Base-by-base conservation (phyloP, 2,888 invertebrate genomes). In the Sarcophaga rosellei region DNA sequence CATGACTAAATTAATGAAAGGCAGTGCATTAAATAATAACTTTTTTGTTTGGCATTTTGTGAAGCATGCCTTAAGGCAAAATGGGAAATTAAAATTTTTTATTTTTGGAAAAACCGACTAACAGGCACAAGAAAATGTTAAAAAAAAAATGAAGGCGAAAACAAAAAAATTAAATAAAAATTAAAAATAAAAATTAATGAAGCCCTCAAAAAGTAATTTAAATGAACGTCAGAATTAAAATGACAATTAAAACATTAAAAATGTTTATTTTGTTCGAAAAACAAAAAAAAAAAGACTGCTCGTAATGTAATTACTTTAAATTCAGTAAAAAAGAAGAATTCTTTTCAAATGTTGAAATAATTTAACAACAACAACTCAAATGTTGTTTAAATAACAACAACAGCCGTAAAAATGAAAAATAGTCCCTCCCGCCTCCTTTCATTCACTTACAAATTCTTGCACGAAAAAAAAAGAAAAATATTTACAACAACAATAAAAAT, bases 61-160 rank as follows among this genome's bases (percentile, higher is more conserved):
- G 21, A 57, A 57, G 73, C 69, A 84, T 75, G 75, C 21, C 84
- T 79, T 84, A 15, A 84, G 84, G 84, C 84, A 45, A 25, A 70
- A 63, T 17, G 62, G 59, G 4, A 35, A 79, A 75, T 75, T 75
- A 47, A 69, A 63, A 5, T 62, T 57, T 62, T 68, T 8, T 35
- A n/a, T 44, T 15, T 35, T 15, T 53, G 17, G 5, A 17, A 53
- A 53, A 17, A 15, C 10, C 17, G 4, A 15, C 53, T 53, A 17
- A 6, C 10, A 21, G 44, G 3, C 1, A 21, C 1, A n/a, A 62
- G 8, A 20, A 12, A 21, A 53, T 35, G 2, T 25, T 3, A 25
- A 0, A 35, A 10, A 35, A 10, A 35, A 35, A 35, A 2, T 35
- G 35, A 35, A 35, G 35, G 35, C 35, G n/a, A 61, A 57, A 76